phyloP scores from a whole-genome alignment of 2,797 vertebrate species.

The Ateles fusciceps region DNA sequence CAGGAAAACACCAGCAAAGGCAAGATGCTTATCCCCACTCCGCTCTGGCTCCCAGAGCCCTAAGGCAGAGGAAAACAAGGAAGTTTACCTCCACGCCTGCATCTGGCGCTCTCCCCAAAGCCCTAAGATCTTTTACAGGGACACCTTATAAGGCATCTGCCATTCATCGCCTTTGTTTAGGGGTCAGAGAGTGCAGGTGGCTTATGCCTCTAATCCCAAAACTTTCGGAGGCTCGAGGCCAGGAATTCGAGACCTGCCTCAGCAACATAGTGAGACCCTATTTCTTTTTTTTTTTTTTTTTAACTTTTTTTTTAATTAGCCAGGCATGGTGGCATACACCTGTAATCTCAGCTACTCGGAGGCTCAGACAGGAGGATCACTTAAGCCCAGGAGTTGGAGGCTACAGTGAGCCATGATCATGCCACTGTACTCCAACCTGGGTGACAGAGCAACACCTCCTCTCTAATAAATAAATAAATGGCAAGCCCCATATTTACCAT shows the following conservation, averaged over 20 bases:
- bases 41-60: neutral
- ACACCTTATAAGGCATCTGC: neutral
- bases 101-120: neutral
- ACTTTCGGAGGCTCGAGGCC: neutral
- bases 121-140: neutral
- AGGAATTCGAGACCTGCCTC: neutral
- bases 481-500: rapidly evolving
- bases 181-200: neutral
- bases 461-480: neutral
- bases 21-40: neutral
- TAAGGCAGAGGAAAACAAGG: neutral
- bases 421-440: neutral
- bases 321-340: neutral
- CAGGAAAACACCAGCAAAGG: neutral
- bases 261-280: neutral
- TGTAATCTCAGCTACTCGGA: neutral
- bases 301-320: neutral
- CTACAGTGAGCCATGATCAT: neutral
- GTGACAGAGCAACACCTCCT: neutral
- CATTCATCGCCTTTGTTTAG: neutral
- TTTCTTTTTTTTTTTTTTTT: rapidly evolving
- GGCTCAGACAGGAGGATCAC: neutral
- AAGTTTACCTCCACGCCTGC: neutral
- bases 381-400: neutral
- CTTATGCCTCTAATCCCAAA: neutral